Evolutionary conservation across 2,888 invertebrate genomes (phyloP), one percentile per base, ranked within the genome.

Genomic region (Pyrrhosoma nymphula): DNA sequence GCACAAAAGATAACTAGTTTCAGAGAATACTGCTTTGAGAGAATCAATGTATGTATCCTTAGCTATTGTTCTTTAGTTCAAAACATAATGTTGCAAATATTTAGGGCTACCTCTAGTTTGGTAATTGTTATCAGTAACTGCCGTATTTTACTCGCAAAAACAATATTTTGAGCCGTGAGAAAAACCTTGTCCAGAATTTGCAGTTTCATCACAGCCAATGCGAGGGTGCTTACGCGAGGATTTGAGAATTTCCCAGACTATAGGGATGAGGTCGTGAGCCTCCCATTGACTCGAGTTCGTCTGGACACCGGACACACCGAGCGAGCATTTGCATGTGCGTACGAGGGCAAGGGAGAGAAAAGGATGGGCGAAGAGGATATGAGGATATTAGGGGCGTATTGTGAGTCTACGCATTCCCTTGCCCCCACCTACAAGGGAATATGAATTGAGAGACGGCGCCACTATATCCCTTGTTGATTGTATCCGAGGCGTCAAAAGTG

Each of bases 371-470:
- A 82, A 16, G 35, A 82, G 82, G 30, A 82, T 82, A 35, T 82
- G 82, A 82, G 82, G n/a, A 82, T 30, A 18, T 3, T 4, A 16
- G 30, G 30, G 30, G 16, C 14, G 35, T 35, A 82, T 82, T 82
- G 82, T 20, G 14, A 82, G 82, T 35, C 82, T 14, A 35, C 18
- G 35, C 82, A 82, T 82, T 82, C 30, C 82, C 82, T 18, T 82
- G 30, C 82, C 35, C 82, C 12, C 69, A 4, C 69, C 0, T 69
- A 82, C 18, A 8, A 8, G 82, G 23, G 82, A 82, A 82, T 82
- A 82, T 82, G 82, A 82, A 82, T 82, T 35, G n/a, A 82, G 82
- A 35, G 82, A n/a, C 82, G 82, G 82, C 82, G 82, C 82, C 82
- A 82, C 35, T 35, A 14, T 82, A 26, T 35, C 82, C n/a, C 0